Evolutionary conservation across 92 coral and sea anemone genomes (phyloP).

Genomic region (Parazoanthus atlanticus): DNA sequence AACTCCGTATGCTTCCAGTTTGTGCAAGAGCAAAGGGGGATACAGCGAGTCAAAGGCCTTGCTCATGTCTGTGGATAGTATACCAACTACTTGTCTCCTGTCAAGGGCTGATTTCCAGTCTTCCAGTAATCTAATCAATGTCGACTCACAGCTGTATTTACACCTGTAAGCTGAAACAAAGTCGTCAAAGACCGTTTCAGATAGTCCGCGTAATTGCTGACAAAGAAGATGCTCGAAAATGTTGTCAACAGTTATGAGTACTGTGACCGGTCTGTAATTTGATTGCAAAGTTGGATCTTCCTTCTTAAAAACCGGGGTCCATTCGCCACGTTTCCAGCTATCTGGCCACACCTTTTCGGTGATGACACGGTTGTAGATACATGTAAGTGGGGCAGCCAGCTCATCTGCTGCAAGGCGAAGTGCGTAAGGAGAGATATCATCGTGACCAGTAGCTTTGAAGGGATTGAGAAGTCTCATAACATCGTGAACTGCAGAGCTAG

Average conservation of each 20-base stretch:
- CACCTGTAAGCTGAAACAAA: neutral
- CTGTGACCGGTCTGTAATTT: neutral
- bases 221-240: neutral
- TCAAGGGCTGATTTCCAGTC: constrained; percentile 24
- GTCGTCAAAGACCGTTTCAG: neutral
- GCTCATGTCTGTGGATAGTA: constrained; percentile 27
- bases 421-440: too few species aligned
- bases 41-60: constrained; percentile 70
- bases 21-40: constrained; percentile 46
- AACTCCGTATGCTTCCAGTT: neutral
- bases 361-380: neutral
- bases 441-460: neutral
- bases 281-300: neutral
- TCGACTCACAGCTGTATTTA: neutral
- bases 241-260: neutral
- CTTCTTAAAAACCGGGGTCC: neutral
- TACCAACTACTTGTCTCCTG: constrained; percentile 27
- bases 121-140: neutral
- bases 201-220: neutral
- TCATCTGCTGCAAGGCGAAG: too few species aligned
- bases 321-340: neutral
- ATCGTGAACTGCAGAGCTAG: neutral
- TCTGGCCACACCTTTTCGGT: neutral
- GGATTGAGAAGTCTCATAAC: neutral
- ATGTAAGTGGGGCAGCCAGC: neutral